A percentile compares a stretch with the other conserved stretches of the same genome.
Evolutionary conservation across 2,888 invertebrate genomes (phyloP).

Genomic region (Orchestes rusci): DNA sequence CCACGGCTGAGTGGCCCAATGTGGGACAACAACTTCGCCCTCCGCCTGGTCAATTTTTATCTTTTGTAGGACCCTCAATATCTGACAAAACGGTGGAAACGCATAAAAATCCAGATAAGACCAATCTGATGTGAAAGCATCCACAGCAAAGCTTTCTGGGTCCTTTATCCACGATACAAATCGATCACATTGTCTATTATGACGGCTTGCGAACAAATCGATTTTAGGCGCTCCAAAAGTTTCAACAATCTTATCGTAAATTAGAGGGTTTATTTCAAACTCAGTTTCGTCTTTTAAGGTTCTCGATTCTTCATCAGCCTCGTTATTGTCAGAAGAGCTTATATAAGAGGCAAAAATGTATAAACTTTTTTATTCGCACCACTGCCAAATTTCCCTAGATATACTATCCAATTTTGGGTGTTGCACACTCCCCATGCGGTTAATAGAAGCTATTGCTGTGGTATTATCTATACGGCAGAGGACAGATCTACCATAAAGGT

Average conservation of each 20-base stretch:
- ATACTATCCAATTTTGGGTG: slow-evolving; percentile 2
- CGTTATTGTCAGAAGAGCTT: slow-evolving; percentile 2
- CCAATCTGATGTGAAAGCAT: slow-evolving; percentile 15
- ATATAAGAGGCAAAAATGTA: slow-evolving; percentile 9
- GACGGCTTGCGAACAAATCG: slow-evolving; percentile 6
- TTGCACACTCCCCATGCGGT: slow-evolving; percentile 4
- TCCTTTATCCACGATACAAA: slow-evolving; percentile 13
- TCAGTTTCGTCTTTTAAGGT: background rate
- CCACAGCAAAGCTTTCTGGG: slow-evolving; percentile 4
- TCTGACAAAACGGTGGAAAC: slow-evolving; percentile 4
- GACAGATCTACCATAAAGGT: background rate
- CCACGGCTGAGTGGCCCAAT: slow-evolving; percentile 17
- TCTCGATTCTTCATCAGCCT: slow-evolving; percentile 3
- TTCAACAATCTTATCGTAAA: slow-evolving; percentile 1
- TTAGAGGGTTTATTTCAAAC: background rate
- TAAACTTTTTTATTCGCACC: slow-evolving; percentile 6
- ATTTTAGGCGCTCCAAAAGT: slow-evolving; percentile 1
- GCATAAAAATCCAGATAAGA: slow-evolving; percentile 12
- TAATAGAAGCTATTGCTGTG: slow-evolving; percentile 4
- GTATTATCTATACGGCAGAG: slow-evolving; percentile 8
- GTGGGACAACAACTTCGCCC: slow-evolving; percentile 9
- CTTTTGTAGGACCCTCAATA: slow-evolving; percentile 24
- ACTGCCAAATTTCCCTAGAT: slow-evolving; percentile 4
- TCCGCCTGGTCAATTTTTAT: slow-evolving; percentile 28
- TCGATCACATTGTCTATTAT: slow-evolving; percentile 2